Evolutionary conservation across 2,113 vertebrate genomes (phyloP).

Genomic region (Rattus rattus): DNA sequence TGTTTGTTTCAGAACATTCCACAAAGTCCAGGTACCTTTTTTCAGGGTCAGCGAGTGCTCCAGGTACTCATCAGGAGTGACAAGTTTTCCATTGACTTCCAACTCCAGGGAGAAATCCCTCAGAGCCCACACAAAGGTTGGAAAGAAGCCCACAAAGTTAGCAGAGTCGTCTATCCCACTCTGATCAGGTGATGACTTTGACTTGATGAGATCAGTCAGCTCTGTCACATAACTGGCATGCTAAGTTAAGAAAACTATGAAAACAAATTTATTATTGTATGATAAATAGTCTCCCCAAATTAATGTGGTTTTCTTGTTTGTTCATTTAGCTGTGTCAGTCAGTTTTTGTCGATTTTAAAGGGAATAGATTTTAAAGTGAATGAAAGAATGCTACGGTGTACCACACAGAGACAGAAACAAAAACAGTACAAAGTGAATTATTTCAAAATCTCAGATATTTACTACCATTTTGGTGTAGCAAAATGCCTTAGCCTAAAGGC

Average conservation of each 20-base stretch:
- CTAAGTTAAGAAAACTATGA: slow-evolving; percentile 60
- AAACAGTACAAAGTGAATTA: background rate
- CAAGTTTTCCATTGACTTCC: slow-evolving; percentile 28
- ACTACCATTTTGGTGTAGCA: background rate
- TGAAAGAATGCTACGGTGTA: background rate
- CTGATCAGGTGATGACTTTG: slow-evolving; percentile 33
- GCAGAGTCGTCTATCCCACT: slow-evolving; percentile 40
- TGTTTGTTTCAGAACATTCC: background rate
- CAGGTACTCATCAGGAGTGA: slow-evolving; percentile 83
- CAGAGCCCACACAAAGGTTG: slow-evolving; percentile 82
- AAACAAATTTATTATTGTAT: background rate
- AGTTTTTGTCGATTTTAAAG: background rate
- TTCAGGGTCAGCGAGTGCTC: slow-evolving; percentile 74
- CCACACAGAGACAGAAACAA: background rate
- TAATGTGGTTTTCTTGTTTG: background rate
- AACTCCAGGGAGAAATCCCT: slow-evolving; percentile 82
- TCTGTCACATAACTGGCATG: slow-evolving; percentile 80
- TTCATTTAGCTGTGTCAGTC: background rate
- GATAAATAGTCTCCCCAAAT: background rate
- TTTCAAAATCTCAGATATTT: background rate
- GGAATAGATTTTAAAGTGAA: background rate
- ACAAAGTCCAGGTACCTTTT: slow-evolving; percentile 57
- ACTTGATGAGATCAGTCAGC: slow-evolving; percentile 72
- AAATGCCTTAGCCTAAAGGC: background rate
- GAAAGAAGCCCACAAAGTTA: slow-evolving; percentile 82